Base-by-base conservation (phyloP, 2,797 vertebrate species). In the Falco berigora region DNA sequence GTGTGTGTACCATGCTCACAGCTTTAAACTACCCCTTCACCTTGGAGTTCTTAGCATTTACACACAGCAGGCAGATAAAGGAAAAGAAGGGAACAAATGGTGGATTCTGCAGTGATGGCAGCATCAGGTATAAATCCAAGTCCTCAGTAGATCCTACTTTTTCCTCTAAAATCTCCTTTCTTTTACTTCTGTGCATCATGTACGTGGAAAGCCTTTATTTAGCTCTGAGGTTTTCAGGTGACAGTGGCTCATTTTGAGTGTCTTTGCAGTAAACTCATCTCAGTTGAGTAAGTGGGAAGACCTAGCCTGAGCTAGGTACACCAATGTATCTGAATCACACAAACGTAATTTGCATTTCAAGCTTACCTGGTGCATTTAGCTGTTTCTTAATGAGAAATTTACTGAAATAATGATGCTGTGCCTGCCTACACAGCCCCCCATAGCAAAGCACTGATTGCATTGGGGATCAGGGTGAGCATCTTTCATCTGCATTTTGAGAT, bases 361-460 rank as follows among this genome's bases (percentile, higher is more conserved):
- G 75, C 56, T 87, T 85, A 92, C 89, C 88, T 77, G 61, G 10
- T 79, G 61, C 46, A 73, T 88, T 86, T 79, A 79, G 24, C 40
- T 87, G 81, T 46, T 93, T 85, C 84, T 74, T 93, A 80, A 92
- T 82, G 91, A 96, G 91, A 92, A 85, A 68, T 85, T 49, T 71
- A 19, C 78, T 32, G 87, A 64, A 85, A 80, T 64, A 85, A 80
- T 64, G 81, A 36, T 61, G 52, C 72, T 86, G 67, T 73, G 71
- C 16, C 89, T 94, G 88, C 89, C 78, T 36, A 69, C 84, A 34
- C 76, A 88, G 69, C 22, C 49, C 52, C 59, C 83, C 49, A 25
- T 46, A 56, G 72, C 55, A 92, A 67, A 36, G 40, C 10, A 3
- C 61, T 86, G 58, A 88, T 88, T 58, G 62, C 46, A 23, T 1